These are phyloP conservation scores for Bembecia ichneumoniformis DNA, from an alignment of 2,888 invertebrate genomes.

Conservation along the genomic window DNA sequence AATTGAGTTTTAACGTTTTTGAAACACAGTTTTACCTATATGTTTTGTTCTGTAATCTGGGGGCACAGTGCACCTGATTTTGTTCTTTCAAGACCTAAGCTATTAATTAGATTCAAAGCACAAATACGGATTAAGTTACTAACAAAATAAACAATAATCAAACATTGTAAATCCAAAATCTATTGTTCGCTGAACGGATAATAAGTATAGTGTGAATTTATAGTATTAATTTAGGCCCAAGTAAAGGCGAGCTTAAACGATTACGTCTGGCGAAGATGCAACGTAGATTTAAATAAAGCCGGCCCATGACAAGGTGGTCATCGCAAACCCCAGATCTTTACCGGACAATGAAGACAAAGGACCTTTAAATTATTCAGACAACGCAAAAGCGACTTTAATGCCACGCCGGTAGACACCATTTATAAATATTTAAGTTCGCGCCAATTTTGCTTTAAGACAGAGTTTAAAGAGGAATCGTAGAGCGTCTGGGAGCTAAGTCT, in stretches of 20 bases:
- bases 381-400: constrained; percentile 58
- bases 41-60: no score
- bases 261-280: constrained; percentile 65
- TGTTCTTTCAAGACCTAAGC: no score
- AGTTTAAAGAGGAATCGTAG: constrained; percentile 62
- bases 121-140: no score
- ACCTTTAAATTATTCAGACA: constrained; percentile 61
- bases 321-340: constrained; percentile 64
- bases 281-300: constrained; percentile 66
- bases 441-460: constrained; percentile 65
- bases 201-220: constrained; percentile 8
- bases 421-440: constrained; percentile 60
- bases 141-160: no score
- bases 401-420: constrained; percentile 41
- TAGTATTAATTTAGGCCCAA: constrained; percentile 47
- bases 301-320: constrained; percentile 70
- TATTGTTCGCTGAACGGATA: no score
- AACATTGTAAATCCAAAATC: no score
- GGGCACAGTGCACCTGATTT: no score
- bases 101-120: no score
- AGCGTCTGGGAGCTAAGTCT: constrained; percentile 66
- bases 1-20: no score
- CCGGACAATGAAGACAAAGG: constrained; percentile 68
- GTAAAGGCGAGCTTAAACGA: constrained; percentile 52
- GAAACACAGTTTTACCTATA: no score